Percentiles rank a stretch among this genome's conserved stretches.
These are phyloP conservation scores for Tretioscincus oriximinensis DNA, from an alignment of 2,113 vertebrate genomes.

Conservation along the genomic window DNA sequence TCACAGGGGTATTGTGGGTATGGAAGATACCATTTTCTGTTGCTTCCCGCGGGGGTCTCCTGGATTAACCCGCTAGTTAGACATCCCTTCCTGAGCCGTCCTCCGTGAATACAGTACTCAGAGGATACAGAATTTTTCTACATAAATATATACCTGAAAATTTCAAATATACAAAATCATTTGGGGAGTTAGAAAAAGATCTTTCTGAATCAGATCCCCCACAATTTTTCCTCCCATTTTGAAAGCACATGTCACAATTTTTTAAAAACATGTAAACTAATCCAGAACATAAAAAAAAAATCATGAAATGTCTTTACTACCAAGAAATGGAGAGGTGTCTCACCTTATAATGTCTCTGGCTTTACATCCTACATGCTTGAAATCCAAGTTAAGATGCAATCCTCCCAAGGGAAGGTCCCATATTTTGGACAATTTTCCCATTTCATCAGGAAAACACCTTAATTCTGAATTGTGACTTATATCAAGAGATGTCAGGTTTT, in stretches of 20 bases:
- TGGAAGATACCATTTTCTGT: too few species aligned
- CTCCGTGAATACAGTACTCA: too few species aligned
- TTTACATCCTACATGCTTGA: conserved; percentile 91
- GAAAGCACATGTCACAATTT: neutral
- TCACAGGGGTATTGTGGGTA: too few species aligned
- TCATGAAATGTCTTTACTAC: conserved; percentile 4
- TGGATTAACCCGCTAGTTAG: too few species aligned
- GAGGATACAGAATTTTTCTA: too few species aligned
- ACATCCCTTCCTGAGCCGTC: too few species aligned
- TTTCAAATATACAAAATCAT: neutral
- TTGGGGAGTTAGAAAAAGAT: neutral
- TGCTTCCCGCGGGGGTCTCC: too few species aligned
- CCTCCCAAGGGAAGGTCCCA: conserved; percentile 97
- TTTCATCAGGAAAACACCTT: conserved; percentile 91
- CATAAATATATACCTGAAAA: neutral
- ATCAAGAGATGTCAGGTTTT: conserved; percentile 90
- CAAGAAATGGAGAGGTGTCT: conserved; percentile 35
- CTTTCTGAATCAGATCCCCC: neutral
- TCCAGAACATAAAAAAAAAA: neutral
- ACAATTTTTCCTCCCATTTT: neutral
- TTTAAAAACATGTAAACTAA: neutral
- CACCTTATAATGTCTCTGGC: conserved; percentile 96
- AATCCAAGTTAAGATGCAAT: conserved; percentile 87
- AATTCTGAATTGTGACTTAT: conserved; percentile 86
- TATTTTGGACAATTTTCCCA: conserved; percentile 88